Evolutionary conservation across 2,888 invertebrate species (phyloP).

Genomic region (Papilio gigon): DNA sequence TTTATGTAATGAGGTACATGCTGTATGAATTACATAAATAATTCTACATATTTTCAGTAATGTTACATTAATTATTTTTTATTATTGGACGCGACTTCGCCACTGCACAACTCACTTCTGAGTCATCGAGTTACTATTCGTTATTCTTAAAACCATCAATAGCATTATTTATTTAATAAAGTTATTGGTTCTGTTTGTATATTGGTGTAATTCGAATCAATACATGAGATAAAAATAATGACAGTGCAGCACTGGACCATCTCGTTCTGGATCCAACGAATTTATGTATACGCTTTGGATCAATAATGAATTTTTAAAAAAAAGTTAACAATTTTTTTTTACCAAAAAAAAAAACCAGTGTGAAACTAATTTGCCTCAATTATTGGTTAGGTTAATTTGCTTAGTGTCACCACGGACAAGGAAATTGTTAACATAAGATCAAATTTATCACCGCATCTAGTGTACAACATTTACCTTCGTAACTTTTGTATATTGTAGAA

Average conservation of each 20-base stretch:
- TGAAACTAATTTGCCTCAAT: no score
- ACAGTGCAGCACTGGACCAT: no score
- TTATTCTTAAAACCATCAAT: neutral
- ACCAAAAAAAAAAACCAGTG: no score
- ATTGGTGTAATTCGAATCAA: no score
- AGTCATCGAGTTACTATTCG: neutral
- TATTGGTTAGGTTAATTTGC: neutral
- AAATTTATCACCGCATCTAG: neutral
- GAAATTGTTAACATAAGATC: neutral
- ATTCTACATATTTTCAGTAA: conserved; percentile 1
- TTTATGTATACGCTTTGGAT: no score
- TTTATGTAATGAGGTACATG: conserved; percentile 22
- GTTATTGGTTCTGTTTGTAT: no score
- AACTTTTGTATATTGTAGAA: no score
- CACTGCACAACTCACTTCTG: neutral
- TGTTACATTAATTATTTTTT: neutral
- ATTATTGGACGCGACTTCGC: neutral
- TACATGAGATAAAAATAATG: no score
- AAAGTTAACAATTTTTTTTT: no score
- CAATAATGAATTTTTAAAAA: no score
- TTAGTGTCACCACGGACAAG: neutral
- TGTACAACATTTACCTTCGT: neutral
- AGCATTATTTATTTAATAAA: no score
- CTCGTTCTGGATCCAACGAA: no score
- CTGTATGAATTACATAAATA: conserved; percentile 21